Evolutionary conservation across 2,797 vertebrate species (phyloP).

Genomic region (Pempheris klunzingeri): DNA sequence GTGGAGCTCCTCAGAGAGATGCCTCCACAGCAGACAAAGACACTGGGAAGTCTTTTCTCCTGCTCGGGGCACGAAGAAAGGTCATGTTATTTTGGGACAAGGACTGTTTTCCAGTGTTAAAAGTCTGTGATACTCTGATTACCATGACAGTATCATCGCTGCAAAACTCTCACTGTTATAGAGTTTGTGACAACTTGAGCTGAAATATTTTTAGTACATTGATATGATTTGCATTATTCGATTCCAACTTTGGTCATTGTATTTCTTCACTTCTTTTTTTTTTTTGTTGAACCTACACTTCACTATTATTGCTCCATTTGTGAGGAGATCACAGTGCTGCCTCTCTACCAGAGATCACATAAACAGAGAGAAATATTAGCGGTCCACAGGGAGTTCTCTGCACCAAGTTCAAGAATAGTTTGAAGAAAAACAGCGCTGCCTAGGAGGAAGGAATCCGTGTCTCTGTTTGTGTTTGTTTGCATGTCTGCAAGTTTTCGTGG

Average conservation of each 20-base stretch:
- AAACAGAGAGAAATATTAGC: conserved; percentile 19
- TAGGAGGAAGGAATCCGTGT: background rate
- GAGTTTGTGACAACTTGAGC: conserved; percentile 10
- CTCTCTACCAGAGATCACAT: conserved; percentile 10
- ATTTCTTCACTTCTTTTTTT: background rate
- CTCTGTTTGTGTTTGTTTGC: conserved; percentile 16
- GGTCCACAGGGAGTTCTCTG: conserved; percentile 27
- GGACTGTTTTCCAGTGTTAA: conserved; percentile 28
- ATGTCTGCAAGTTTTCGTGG: background rate
- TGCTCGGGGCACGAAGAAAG: conserved; percentile 52
- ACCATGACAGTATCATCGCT: background rate
- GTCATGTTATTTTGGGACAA: conserved; percentile 55
- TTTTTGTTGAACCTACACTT: background rate
- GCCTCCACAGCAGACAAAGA: conserved; percentile 56
- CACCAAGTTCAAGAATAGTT: conserved; percentile 21
- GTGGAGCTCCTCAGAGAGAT: conserved; percentile 58
- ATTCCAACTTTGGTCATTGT: background rate
- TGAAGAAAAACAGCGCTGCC: conserved; percentile 4
- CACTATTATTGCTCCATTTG: background rate
- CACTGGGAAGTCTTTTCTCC: conserved; percentile 28
- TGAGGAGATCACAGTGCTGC: conserved; percentile 8
- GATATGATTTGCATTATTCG: background rate
- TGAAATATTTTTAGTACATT: background rate
- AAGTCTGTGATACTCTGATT: conserved; percentile 33
- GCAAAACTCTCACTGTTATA: conserved; percentile 10